These are phyloP conservation scores for Oreochromis niloticus DNA, from an alignment of 2,113 vertebrate genomes.

Conservation along the genomic window DNA sequence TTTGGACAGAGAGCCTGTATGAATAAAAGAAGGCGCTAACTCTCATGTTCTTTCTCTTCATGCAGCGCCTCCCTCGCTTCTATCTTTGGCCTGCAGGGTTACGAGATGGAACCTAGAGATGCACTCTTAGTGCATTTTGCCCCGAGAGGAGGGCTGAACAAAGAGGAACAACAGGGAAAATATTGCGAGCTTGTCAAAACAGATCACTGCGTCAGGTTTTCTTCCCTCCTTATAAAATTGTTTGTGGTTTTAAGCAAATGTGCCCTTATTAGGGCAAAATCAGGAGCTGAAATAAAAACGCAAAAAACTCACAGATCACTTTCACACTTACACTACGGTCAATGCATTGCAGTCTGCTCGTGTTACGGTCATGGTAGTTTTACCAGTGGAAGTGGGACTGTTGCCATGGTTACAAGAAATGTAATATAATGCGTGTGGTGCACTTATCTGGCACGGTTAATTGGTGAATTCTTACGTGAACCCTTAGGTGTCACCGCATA, in stretches of 20 bases:
- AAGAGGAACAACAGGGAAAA: not conserved
- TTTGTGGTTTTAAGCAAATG: not conserved
- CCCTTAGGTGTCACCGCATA: not conserved
- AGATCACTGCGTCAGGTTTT: not conserved
- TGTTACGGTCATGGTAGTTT: not conserved
- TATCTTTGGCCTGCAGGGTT: slow-evolving; percentile 25
- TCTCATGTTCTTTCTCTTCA: not conserved
- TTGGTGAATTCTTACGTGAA: not conserved
- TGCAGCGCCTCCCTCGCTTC: not conserved
- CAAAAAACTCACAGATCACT: not conserved
- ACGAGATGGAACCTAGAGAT: slow-evolving; percentile 1
- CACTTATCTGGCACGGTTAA: not conserved
- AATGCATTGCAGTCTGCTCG: not conserved
- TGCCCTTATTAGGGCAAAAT: not conserved
- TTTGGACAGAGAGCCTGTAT: slow-evolving; percentile 43
- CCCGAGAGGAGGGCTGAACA: not conserved
- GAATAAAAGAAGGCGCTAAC: slow-evolving; percentile 58
- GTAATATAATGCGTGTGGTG: not conserved
- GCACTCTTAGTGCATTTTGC: not conserved
- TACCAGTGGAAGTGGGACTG: not conserved
- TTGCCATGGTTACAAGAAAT: not conserved
- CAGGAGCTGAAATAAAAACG: not conserved
- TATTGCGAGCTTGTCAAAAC: not conserved
- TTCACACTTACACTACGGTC: not conserved
- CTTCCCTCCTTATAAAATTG: not conserved